Base-by-base conservation (phyloP, 2,113 vertebrate species). In the Aix galericulata region DNA sequence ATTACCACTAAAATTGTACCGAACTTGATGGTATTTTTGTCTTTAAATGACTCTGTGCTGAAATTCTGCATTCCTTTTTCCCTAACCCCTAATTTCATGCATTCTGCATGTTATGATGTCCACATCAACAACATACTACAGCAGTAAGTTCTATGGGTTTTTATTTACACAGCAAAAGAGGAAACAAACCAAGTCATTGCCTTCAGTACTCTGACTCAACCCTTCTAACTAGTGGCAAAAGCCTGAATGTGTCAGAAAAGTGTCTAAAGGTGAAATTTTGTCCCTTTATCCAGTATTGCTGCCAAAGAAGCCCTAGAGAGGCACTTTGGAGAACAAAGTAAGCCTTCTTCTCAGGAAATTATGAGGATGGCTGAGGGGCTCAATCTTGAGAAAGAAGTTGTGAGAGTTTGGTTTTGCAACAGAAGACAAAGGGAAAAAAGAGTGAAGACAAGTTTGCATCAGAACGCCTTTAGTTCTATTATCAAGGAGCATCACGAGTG, bases 321-420 rank as follows among this genome's bases (percentile, higher is more conserved):
- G 82, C 99, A 99, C 95, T 99, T 99, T 83, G 97, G 99, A 91
- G 99, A 99, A 88, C 99, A 99, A 97, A 99, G 98, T 81, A 99
- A 99, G 84, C 99, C 99, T 2, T 99, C 99, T 27, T 99, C 99
- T 40, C 99, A 99, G 84, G 99, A 99, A 97, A 99, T 99, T 55
- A 98, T 99, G 93, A 97, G 99, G 50, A 99, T 99, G 98, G 99
- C 99, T 12, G 99, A 99, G 93, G 98, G 99, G 48, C 98, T 99
- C 72, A 99, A 99, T 87, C 98, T 99, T 71, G 99, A 99, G 96
- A 99, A 99, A 93, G 99, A 99, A 97, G 99, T 99, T 42, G 99
- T 99, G 52, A 98, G 99, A 95, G 99, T 99, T 80, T 99, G 99
- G 99, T 99, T 99, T 98, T 99, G 99, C 97, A 99, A 99, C 96